A percentile compares a stretch with the other conserved stretches of the same genome.
Evolutionary conservation across 2,888 invertebrate genomes (phyloP).

Genomic region (Linnaemya vulpina): DNA sequence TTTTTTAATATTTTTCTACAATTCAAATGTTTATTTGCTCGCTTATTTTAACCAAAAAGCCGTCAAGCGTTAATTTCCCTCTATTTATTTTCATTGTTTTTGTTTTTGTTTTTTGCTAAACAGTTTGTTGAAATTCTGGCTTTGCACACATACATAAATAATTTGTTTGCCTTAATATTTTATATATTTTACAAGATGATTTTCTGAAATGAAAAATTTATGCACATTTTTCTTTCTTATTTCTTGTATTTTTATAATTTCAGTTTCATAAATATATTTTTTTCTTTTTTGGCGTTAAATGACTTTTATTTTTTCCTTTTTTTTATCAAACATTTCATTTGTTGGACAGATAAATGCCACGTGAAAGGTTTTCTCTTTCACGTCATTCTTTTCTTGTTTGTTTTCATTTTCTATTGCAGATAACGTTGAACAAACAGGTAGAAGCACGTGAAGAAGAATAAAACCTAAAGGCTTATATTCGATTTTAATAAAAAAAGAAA

Average conservation of each 20-base stretch:
- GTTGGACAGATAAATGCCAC: constrained; percentile 33
- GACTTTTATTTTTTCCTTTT: constrained; percentile 36
- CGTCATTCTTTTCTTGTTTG: no score
- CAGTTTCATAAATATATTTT: no score
- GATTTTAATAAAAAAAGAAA: background rate
- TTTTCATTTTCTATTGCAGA: no score
- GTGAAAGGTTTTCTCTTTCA: background rate
- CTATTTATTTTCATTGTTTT: no score
- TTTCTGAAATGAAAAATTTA: background rate
- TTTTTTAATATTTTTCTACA: background rate
- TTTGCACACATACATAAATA: background rate
- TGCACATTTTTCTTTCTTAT: background rate
- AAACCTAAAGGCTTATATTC: background rate
- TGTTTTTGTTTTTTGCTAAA: background rate
- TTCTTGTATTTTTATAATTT: background rate
- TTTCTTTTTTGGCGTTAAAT: constrained; percentile 39
- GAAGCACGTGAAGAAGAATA: background rate
- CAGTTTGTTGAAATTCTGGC: constrained; percentile 8
- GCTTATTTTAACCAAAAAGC: constrained; percentile 23
- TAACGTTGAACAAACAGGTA: background rate
- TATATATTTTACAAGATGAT: background rate
- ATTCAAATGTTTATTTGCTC: constrained; percentile 9
- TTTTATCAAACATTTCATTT: constrained; percentile 26
- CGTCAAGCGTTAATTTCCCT: constrained; percentile 29
- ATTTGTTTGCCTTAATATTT: background rate